Evolutionary conservation across 2,888 invertebrate species (phyloP).

Genomic region (Panopea generosa): DNA sequence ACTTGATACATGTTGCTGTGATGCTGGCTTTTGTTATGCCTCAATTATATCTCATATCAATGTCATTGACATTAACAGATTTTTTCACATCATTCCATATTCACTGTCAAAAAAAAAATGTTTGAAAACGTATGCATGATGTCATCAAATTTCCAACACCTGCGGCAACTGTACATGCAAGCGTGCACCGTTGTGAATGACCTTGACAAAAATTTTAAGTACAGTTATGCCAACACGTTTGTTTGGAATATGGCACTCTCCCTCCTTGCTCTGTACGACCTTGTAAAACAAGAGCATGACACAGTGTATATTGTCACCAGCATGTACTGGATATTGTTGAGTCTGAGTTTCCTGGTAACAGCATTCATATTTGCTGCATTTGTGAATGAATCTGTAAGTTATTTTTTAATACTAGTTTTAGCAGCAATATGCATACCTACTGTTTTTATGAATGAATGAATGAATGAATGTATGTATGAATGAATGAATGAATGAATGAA

Average conservation of each 20-base stretch:
- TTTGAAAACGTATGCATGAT: background rate
- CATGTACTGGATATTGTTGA: constrained; percentile 1
- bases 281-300: constrained; percentile 2
- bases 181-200: constrained; percentile 14
- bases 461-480: no score
- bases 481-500: no score
- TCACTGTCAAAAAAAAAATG: no score
- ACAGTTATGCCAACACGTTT: constrained; percentile 9
- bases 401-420: background rate
- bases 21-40: no score
- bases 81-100: no score
- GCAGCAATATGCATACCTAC: no score
- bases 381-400: constrained; percentile 31
- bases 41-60: no score
- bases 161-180: constrained; percentile 20
- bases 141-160: background rate
- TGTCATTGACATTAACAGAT: no score
- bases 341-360: background rate
- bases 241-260: constrained; percentile 10
- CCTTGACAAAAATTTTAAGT: constrained; percentile 13
- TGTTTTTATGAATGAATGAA: no score
- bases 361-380: constrained; percentile 20
- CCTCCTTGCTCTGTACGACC: constrained; percentile 10
- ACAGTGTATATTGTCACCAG: background rate
- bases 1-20: no score